Base-by-base conservation (phyloP, 2,113 vertebrate species). In the Climacteris rufus region DNA sequence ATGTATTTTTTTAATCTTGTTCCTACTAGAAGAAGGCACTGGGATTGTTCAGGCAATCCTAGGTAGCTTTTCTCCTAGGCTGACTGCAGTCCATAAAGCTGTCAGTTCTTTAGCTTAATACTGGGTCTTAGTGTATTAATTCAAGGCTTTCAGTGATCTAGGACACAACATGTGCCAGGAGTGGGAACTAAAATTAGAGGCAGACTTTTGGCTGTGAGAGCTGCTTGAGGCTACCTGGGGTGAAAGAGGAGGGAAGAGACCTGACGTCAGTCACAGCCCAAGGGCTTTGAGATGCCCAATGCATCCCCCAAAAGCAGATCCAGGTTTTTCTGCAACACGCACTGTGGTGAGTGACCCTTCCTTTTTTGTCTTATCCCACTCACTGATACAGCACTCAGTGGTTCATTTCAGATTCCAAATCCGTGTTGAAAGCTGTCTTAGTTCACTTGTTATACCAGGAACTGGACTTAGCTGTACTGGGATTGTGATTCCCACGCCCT, bases 101-200 rank as follows among this genome's bases (percentile, higher is more conserved):
- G 94, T 95, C 90, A 91, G 93, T 91, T 96, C 95, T 96, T 90
- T 74, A 93, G 92, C 96, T 96, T 97, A 97, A 97, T 96, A 93
- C 90, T 79, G 76, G 93, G 78, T 95, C 94, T 97, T 95, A 96
- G 80, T 90, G 95, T 95, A 96, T 97, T 97, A 97, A 96, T 96
- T 94, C 92, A 79, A 87, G 90, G 93, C 97, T 97, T 94, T 81
- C 75, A 56, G 87, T 94, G 97, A 97, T 97, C 94, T 96, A 84
- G 96, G 96, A 93, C 97, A 94, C 93, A 90, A 84, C 89, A n/a
- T 96, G 96, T 95, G 95, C 96, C 96, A 96, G 93, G 68, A 97
- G 94, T 75, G 61, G 70, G 69, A 95, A 96, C 97, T 97, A 97
- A 97, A 97, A 97, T 97, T 97, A 97, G 97, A 97, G 95, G 84